phyloP scores from a whole-genome alignment of 2,113 vertebrate genomes.

The Odontophorus gujanensis region DNA sequence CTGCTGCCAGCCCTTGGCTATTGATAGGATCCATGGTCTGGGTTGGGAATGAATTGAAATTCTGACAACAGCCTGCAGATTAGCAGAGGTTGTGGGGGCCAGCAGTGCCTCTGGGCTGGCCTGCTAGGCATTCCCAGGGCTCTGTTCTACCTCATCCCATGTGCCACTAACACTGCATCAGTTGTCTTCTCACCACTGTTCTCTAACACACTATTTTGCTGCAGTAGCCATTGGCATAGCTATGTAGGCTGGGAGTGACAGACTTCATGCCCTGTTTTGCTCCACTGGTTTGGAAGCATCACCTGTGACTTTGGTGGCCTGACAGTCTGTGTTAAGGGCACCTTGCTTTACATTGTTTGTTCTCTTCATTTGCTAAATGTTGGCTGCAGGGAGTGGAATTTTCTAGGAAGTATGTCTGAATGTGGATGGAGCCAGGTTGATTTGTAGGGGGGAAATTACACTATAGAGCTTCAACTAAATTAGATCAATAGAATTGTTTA shows the following conservation, averaged over 20 bases:
- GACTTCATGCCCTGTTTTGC: neutral
- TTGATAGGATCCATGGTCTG: neutral
- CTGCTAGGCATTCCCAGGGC: neutral
- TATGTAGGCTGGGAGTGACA: neutral
- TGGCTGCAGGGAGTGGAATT: neutral
- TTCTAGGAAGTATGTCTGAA: conserved; percentile 2
- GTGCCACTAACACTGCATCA: neutral
- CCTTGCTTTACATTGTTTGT: neutral
- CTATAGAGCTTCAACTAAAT: neutral
- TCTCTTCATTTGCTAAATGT: neutral
- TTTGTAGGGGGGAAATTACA: neutral
- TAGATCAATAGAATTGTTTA: neutral
- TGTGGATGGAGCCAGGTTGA: neutral
- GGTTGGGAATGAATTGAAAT: neutral
- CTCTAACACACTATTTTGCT: neutral
- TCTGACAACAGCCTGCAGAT: neutral
- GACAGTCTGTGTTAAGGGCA: neutral
- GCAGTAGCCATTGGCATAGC: neutral
- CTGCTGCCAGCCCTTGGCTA: neutral
- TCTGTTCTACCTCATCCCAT: neutral
- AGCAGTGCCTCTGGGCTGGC: neutral
- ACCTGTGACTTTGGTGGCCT: neutral
- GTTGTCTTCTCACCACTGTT: neutral
- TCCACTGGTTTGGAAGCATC: neutral
- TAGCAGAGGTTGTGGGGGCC: neutral